A percentile compares a stretch with the other conserved stretches of the same genome.
Evolutionary conservation across 2,113 vertebrate species (phyloP).

Genomic region (Pungitius pungitius): DNA sequence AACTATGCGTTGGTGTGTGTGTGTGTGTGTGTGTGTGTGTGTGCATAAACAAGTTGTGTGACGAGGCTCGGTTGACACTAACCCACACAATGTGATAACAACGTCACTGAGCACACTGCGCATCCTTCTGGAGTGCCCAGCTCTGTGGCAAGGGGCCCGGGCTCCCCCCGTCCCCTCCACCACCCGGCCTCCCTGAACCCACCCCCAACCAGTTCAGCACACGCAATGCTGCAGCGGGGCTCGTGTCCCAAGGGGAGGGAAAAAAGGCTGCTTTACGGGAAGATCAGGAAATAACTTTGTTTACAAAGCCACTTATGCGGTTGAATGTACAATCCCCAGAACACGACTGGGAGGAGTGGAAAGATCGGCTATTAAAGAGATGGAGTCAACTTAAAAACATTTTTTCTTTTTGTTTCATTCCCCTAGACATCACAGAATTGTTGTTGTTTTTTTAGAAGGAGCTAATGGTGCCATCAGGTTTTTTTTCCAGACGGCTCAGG

Average conservation of each 20-base stretch:
- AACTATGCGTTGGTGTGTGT: constrained; percentile 10
- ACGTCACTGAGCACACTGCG: constrained; percentile 76
- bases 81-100: constrained; percentile 76
- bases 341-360: constrained; percentile 15
- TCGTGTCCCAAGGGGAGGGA: neutral
- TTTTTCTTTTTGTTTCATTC: constrained; percentile 16
- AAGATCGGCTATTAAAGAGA: constrained; percentile 26
- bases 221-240: neutral
- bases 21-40: constrained; percentile 4
- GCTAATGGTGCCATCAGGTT: constrained; percentile 29
- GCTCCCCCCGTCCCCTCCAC: constrained; percentile 43
- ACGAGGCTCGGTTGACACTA: constrained; percentile 66
- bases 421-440: neutral
- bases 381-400: constrained; percentile 13
- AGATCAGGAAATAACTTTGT: constrained; percentile 40
- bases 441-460: constrained; percentile 18
- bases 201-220: constrained; percentile 34
- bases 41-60: constrained; percentile 61
- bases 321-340: constrained; percentile 24
- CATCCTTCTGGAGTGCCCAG: constrained; percentile 73
- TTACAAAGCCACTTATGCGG: constrained; percentile 29
- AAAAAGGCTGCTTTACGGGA: constrained; percentile 9
- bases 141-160: constrained; percentile 64
- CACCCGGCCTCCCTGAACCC: constrained; percentile 28
- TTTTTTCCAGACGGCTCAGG: constrained; percentile 32